A percentile compares a stretch with the other conserved stretches of the same genome.
Conservation (phyloP, 2,113 vertebrate species). For the Pelecanus crispus region DNA sequence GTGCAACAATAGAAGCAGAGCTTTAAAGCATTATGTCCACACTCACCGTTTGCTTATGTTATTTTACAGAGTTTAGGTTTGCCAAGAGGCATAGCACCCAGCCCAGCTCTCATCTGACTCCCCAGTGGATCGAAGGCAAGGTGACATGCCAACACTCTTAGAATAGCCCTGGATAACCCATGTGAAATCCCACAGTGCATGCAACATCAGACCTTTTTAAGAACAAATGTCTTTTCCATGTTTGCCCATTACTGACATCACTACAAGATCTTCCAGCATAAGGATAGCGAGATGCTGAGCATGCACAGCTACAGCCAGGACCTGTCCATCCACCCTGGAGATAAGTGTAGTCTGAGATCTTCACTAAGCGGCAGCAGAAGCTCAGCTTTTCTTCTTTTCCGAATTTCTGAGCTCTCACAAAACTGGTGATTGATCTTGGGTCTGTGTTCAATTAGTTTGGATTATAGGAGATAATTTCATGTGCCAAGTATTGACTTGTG, state of each 20-base stretch:
- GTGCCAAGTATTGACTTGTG: background rate
- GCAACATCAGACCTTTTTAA: background rate
- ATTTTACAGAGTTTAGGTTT: background rate
- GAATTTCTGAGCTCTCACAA: background rate
- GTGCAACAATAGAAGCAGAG: background rate
- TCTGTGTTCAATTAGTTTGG: background rate
- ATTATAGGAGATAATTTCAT: background rate
- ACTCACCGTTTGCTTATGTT: accelerated
- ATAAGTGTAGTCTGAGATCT: background rate
- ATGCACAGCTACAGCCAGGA: background rate
- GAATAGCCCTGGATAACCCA: background rate
- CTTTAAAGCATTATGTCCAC: background rate
- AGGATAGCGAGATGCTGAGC: background rate
- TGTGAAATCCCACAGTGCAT: accelerated
- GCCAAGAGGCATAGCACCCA: background rate
- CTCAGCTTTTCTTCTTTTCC: background rate
- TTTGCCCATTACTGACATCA: background rate
- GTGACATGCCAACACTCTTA: accelerated
- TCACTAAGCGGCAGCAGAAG: background rate
- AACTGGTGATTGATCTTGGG: background rate
- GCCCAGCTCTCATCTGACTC: background rate
- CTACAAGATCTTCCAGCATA: background rate
- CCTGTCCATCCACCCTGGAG: background rate
- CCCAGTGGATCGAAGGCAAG: background rate
- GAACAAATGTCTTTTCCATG: background rate